These are phyloP conservation scores for Pluvianellus socialis DNA, from an alignment of 2,113 vertebrate genomes.

Conservation along the genomic window DNA sequence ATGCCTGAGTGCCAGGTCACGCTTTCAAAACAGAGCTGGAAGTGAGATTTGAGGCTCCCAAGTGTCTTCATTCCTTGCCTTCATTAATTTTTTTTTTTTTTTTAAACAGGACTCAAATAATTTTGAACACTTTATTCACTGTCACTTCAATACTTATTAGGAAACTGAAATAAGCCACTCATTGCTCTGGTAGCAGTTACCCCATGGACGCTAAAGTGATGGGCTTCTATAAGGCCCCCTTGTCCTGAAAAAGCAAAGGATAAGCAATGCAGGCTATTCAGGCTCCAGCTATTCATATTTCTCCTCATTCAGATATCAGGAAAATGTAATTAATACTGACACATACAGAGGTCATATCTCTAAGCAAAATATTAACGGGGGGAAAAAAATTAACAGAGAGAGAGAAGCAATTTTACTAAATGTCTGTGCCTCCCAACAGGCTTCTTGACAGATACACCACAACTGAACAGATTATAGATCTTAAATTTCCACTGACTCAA, in stretches of 20 bases:
- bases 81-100: background rate
- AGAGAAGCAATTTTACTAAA: slow-evolving; percentile 12
- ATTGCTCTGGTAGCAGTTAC: background rate
- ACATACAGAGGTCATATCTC: slow-evolving; percentile 9
- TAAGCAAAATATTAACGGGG: background rate
- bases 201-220: background rate
- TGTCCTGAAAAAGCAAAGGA: background rate
- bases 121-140: background rate
- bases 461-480: slow-evolving; percentile 8
- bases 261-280: background rate
- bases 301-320: background rate
- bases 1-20: background rate
- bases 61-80: background rate
- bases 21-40: background rate
- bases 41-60: background rate
- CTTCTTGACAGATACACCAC: background rate
- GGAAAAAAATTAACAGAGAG: background rate
- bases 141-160: background rate
- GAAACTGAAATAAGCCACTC: background rate
- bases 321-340: slow-evolving; percentile 50
- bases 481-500: background rate
- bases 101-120: background rate
- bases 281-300: background rate
- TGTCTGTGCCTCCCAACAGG: background rate
- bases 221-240: background rate